Conservation (phyloP, 2,797 vertebrate genomes). For the Anomalospiza imberbis region DNA sequence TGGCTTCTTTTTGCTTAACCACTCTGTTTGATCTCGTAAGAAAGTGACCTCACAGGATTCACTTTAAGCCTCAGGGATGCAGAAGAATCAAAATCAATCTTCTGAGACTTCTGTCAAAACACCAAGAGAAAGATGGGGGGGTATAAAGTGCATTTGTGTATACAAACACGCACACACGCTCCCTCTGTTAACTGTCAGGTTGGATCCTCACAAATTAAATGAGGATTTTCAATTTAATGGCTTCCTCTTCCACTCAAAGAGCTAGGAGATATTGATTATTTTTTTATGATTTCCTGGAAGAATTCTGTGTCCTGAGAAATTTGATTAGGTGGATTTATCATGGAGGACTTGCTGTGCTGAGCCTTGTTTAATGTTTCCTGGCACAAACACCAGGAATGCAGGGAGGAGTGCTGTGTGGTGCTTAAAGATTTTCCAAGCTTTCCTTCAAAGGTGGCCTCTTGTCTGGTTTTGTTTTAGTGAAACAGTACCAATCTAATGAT, state of each 20-base stretch:
- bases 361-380: neutral
- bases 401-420: neutral
- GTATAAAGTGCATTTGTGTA: neutral
- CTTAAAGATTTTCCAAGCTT: neutral
- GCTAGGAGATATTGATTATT: neutral
- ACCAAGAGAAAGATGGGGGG: neutral
- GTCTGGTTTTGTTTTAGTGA: neutral
- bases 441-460: neutral
- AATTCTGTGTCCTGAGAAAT: neutral
- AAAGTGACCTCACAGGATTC: neutral
- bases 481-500: neutral
- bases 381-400: neutral
- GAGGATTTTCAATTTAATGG: neutral
- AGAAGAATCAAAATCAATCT: neutral
- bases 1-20: neutral
- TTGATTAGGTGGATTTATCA: slow-evolving; percentile 1
- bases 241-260: neutral
- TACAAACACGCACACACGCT: neutral
- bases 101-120: neutral
- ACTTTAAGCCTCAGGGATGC: neutral
- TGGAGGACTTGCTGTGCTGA: neutral
- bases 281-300: slow-evolving; percentile 5
- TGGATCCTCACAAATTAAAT: neutral
- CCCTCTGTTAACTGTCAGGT: neutral
- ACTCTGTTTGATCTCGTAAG: neutral